Evolutionary conservation across 1,140 invertebrate species (phyloP).

Genomic region (Cryptotermes secundus): DNA sequence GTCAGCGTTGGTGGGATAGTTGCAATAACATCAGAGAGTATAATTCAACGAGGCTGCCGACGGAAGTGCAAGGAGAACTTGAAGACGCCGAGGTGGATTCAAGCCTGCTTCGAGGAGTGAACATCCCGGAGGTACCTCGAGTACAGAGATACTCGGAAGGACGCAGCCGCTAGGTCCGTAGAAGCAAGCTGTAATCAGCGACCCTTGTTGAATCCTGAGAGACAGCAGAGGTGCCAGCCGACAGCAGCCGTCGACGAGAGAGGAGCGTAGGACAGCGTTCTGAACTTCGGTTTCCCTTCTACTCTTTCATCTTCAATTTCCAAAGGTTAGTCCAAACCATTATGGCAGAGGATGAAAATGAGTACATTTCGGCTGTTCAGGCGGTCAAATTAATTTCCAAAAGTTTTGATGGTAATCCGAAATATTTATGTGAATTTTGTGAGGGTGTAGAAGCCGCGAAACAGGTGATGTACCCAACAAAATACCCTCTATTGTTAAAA

Average conservation of each 20-base stretch:
- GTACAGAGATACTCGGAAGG: background rate
- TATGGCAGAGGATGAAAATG: background rate
- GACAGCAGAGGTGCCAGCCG: background rate
- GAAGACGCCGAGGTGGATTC: background rate
- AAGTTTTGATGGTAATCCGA: slow-evolving; percentile 2
- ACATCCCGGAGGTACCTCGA: slow-evolving; percentile 4
- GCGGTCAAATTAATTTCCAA: slow-evolving; percentile 24
- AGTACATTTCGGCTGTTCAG: slow-evolving; percentile 3
- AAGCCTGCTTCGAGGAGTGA: slow-evolving; percentile 20
- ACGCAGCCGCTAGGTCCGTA: background rate
- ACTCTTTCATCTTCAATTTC: background rate
- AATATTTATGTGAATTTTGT: slow-evolving; percentile 20
- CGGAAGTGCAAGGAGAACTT: too few species aligned
- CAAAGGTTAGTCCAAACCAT: slow-evolving; percentile 20
- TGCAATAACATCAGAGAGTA: too few species aligned
- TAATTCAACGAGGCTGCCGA: too few species aligned
- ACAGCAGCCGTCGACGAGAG: background rate
- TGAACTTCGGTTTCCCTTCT: background rate
- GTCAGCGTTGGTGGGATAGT: too few species aligned
- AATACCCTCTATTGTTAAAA: slow-evolving; percentile 8
- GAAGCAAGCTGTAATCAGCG: background rate
- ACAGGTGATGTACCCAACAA: background rate
- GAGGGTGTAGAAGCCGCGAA: background rate
- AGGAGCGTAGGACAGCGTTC: background rate
- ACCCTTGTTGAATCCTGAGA: background rate